phyloP scores from a whole-genome alignment of 2,888 invertebrate species.

The Caenorhabditis sinica region DNA sequence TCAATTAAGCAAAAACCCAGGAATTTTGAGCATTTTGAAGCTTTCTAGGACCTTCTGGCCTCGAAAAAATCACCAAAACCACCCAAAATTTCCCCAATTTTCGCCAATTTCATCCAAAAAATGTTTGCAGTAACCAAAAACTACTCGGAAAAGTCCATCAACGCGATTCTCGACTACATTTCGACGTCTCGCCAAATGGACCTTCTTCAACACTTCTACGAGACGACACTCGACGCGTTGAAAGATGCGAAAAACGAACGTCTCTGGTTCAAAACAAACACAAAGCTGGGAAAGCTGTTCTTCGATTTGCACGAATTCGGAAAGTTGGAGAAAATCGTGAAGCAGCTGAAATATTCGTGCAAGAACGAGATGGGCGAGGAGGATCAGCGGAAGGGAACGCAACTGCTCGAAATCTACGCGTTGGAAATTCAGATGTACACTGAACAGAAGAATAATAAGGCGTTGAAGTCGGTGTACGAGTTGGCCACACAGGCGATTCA shows the following conservation, averaged over 20 bases:
- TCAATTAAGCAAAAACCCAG: too few species aligned
- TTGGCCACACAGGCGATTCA: slow-evolving; percentile 97
- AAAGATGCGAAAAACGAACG: slow-evolving; percentile 96
- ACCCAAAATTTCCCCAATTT: background rate
- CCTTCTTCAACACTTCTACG: slow-evolving; percentile 97
- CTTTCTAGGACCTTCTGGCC: background rate
- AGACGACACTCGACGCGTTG: slow-evolving; percentile 87
- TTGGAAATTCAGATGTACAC: slow-evolving; percentile 99
- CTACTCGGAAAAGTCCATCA: slow-evolving; percentile 99
- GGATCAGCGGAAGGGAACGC: slow-evolving; percentile 88
- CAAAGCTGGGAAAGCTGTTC: slow-evolving; percentile 97
- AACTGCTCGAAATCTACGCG: slow-evolving; percentile 97
- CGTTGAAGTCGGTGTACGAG: slow-evolving; percentile 91
- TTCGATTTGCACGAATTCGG: slow-evolving; percentile 96
- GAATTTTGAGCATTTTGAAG: background rate
- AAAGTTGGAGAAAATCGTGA: slow-evolving; percentile 95
- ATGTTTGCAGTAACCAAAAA: slow-evolving; percentile 93
- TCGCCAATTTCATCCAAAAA: background rate
- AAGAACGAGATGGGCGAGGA: slow-evolving; percentile 81
- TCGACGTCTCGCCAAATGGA: slow-evolving; percentile 99
- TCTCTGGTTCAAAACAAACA: slow-evolving; percentile 99
- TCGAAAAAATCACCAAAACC: background rate
- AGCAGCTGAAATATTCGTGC: slow-evolving; percentile 97
- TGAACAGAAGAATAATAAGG: slow-evolving; percentile 98
- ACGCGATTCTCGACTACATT: slow-evolving; percentile 98